Conservation (phyloP, 1,140 invertebrate genomes). For the Lithobius niger region DNA sequence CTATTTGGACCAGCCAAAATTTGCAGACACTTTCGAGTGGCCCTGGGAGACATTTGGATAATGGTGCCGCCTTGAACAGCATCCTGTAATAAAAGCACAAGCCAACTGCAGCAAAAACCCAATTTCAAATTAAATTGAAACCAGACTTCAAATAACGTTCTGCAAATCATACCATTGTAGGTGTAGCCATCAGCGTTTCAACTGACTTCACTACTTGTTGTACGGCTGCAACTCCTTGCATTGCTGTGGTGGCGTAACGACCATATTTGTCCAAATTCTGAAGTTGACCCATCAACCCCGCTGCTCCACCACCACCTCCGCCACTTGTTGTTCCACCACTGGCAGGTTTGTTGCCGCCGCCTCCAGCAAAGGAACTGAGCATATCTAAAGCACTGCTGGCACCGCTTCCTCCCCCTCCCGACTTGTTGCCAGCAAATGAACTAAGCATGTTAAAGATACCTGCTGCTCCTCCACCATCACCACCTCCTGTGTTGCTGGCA, state of each 20-base stretch:
- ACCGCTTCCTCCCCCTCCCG: not conserved
- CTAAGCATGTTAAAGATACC: not conserved
- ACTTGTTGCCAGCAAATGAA: no score
- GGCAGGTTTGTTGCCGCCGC: not conserved
- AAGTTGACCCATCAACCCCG: not conserved
- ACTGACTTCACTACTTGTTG: constrained; percentile 1
- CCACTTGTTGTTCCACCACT: not conserved
- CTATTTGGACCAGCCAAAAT: not conserved
- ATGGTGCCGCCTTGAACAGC: not conserved
- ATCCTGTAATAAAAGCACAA: no score
- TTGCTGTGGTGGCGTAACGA: not conserved
- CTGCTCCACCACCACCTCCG: not conserved
- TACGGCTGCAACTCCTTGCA: not conserved
- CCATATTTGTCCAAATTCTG: not conserved
- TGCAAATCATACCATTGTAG: constrained; percentile 3
- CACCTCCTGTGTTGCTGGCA: no score
- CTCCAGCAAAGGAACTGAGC: not conserved
- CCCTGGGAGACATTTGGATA: not conserved
- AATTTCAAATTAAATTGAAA: no score
- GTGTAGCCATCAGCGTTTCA: not conserved
- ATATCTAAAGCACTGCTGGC: not conserved
- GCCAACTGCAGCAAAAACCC: no score
- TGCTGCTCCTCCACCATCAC: not conserved
- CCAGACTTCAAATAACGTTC: no score
- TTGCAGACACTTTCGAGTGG: not conserved